Percentiles rank a stretch among this genome's conserved stretches.
Evolutionary conservation across 2,113 vertebrate genomes (phyloP).

Genomic region (Thamnophis sirtalis): DNA sequence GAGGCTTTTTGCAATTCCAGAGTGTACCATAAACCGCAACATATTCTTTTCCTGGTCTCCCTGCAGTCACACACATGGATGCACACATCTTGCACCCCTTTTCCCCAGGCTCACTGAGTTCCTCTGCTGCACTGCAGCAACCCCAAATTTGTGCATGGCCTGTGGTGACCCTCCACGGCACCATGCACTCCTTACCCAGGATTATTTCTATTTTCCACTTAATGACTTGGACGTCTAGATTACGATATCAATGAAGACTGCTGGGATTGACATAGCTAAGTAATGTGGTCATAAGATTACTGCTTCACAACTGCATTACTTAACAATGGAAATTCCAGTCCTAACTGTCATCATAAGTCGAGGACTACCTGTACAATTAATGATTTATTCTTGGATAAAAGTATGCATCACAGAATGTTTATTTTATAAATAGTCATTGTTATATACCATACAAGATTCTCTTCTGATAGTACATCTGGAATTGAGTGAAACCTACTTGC

Average conservation of each 20-base stretch:
- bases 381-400: neutral
- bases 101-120: neutral
- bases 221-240: neutral
- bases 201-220: neutral
- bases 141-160: neutral
- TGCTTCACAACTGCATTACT: neutral
- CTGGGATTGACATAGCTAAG: neutral
- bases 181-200: neutral
- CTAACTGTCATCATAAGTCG: neutral
- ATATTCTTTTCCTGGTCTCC: neutral
- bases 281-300: neutral
- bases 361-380: neutral
- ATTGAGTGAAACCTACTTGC: slow-evolving; percentile 81
- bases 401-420: neutral
- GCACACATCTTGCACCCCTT: neutral
- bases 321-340: neutral
- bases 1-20: neutral
- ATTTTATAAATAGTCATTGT: slow-evolving; percentile 11
- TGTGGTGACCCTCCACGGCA: neutral
- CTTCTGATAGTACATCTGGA: neutral
- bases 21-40: neutral
- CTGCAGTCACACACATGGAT: neutral
- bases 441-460: neutral
- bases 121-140: neutral
- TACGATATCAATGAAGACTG: neutral